Evolutionary conservation across 2,888 invertebrate genomes (phyloP), one percentile per base, ranked within the genome.

Genomic region (Lasioglossum leucozonium): DNA sequence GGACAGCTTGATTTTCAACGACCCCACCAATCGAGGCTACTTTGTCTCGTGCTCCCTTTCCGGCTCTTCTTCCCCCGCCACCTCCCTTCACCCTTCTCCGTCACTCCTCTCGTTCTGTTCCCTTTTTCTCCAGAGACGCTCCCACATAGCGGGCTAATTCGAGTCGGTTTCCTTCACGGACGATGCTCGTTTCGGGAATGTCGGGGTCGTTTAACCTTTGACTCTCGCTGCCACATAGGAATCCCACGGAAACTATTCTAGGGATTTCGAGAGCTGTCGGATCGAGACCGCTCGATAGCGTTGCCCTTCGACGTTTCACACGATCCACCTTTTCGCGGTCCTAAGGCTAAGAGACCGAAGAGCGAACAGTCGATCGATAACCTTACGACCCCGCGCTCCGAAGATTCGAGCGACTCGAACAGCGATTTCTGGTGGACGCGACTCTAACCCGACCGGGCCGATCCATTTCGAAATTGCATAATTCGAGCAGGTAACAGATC

Each of bases 1-100:
- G 34, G 37, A 67, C 6, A 72, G 79, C 44, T 87, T 80, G 82
- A 87, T 87, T 89, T 62, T 26, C 58, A 89, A 84, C 26, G 55
- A 72, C 22, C 73, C 73, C 78, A 79, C 81, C 82, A 79, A 86
- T 84, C 77, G 84, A 69, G 81, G 73, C 26, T 78, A 67, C 74
- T 76, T 82, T 55, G 42, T 69, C 71, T 34, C 4, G 73, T 69
- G 72, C 69, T 82, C 67, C 47, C 67, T 81, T 77, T 42, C 47
- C 18, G 73, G 55, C 47, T 22, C 37, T 71, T 47, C 47, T 55
- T 71, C 67, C 72, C 75, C 65, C n/a, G n/a, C n/a, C n/a, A n/a
- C n/a, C 22, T 34, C 34, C 44, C 76, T 30, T 3, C 62, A 34
- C 30, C 6, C 18, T 30, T 65, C 34, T 65, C 3, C 18, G 2